Conservation (phyloP, 92 coral and sea anemone species). For the Bergia sp. region DNA sequence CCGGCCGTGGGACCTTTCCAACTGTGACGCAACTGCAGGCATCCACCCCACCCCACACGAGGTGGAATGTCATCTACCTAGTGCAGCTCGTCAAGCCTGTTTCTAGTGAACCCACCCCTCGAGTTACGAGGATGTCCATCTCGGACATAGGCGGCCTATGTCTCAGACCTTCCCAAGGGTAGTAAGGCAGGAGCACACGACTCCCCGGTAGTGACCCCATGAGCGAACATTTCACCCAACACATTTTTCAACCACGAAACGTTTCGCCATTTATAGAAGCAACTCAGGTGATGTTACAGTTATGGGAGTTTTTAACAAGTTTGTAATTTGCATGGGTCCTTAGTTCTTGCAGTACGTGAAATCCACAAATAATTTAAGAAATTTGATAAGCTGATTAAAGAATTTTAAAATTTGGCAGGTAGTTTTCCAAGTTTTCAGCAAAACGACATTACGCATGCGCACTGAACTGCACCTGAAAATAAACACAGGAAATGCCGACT, state of each 20-base stretch:
- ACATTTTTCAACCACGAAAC: slow-evolving; percentile 17
- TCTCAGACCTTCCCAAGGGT: slow-evolving; percentile 99
- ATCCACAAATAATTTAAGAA: background rate
- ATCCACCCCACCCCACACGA: slow-evolving; percentile 64
- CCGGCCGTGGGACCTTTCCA: slow-evolving; percentile 99
- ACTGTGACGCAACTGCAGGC: slow-evolving; percentile 95
- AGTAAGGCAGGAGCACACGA: slow-evolving; percentile 67
- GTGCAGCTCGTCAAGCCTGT: slow-evolving; percentile 93
- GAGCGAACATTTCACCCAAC: slow-evolving; percentile 99
- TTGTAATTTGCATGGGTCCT: background rate
- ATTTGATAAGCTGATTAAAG: background rate
- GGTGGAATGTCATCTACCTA: slow-evolving; percentile 71
- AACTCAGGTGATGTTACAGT: background rate
- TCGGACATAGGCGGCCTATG: slow-evolving; percentile 79
- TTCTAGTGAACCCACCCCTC: slow-evolving; percentile 97
- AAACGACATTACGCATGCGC: slow-evolving; percentile 45
- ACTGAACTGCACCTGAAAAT: background rate
- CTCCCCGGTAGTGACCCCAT: slow-evolving; percentile 96
- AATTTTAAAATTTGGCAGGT: background rate
- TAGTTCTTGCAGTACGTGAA: background rate
- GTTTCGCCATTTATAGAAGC: slow-evolving; percentile 11
- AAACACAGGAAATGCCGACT: background rate
- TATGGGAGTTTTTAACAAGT: slow-evolving; percentile 38
- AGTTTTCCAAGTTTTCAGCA: background rate
- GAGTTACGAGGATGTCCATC: slow-evolving; percentile 87